A percentile compares a stretch with the other conserved stretches of the same genome.
Conservation (phyloP, 92 coral and sea anemone species). For the Anthopleura xanthogrammica region DNA sequence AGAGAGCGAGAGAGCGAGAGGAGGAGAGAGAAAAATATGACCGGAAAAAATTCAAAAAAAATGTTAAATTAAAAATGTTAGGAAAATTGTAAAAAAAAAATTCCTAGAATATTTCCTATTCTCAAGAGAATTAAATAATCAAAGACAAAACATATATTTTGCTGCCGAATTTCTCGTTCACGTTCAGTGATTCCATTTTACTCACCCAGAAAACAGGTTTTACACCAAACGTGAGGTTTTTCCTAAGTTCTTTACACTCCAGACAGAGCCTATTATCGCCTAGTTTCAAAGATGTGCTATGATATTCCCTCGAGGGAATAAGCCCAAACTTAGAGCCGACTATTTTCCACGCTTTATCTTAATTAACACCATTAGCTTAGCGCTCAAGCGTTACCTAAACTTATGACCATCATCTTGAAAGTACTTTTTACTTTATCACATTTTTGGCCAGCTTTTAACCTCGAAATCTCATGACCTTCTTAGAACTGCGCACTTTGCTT, state of each 20-base stretch:
- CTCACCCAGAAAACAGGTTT: not conserved
- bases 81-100: too few relatives aligned
- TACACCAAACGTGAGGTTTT: conserved; percentile 29
- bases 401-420: not conserved
- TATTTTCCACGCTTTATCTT: not conserved
- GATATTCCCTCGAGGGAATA: conserved; percentile 10
- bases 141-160: too few relatives aligned
- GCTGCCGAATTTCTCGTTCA: not conserved
- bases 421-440: not conserved
- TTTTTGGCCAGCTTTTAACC: not conserved
- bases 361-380: not conserved
- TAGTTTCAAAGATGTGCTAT: not conserved
- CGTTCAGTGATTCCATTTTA: not conserved
- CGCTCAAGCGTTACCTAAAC: not conserved
- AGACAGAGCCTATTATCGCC: conserved; percentile 29
- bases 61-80: too few relatives aligned
- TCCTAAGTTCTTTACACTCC: conserved; percentile 15
- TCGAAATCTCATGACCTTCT: too few relatives aligned
- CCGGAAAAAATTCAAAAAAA: too few relatives aligned
- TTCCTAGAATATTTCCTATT: too few relatives aligned
- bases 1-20: too few relatives aligned
- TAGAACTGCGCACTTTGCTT: not conserved
- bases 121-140: not conserved
- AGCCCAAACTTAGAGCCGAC: not conserved
- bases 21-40: too few relatives aligned